These are phyloP conservation scores for Charina bottae DNA, from an alignment of 2,113 vertebrate genomes.

Conservation along the genomic window DNA sequence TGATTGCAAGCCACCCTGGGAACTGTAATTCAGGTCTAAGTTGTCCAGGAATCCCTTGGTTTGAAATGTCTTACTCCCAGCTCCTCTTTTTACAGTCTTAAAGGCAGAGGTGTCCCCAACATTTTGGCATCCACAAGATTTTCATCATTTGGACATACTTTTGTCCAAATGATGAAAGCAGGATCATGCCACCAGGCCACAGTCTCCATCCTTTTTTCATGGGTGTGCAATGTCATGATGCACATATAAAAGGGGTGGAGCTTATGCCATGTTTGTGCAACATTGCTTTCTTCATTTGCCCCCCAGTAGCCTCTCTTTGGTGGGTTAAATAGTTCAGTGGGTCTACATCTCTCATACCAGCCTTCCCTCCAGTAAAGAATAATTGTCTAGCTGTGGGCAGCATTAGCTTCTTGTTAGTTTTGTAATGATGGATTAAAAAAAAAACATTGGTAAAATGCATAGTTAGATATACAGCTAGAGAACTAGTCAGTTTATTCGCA, in stretches of 20 bases:
- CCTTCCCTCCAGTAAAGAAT: background rate
- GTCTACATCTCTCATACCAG: background rate
- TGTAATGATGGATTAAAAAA: background rate
- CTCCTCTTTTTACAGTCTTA: background rate
- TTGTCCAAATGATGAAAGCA: background rate
- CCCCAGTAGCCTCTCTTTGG: too few relatives aligned
- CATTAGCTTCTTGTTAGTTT: background rate
- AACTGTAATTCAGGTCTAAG: background rate
- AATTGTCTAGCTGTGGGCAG: background rate
- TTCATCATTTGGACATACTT: background rate
- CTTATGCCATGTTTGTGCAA: background rate
- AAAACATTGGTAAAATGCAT: background rate
- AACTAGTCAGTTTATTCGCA: background rate
- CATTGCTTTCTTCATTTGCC: background rate
- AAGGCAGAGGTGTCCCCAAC: background rate
- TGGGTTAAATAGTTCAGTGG: background rate
- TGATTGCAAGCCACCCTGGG: background rate
- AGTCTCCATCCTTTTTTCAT: background rate
- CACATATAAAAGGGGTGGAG: background rate
- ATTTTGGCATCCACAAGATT: background rate
- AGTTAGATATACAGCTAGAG: background rate
- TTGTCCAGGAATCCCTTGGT: background rate
- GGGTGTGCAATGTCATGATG: too few relatives aligned
- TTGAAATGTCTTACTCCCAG: background rate
- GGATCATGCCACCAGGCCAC: background rate